phyloP scores from a whole-genome alignment of 92 coral and sea anemone species.

The Phymanthus crucifer region DNA sequence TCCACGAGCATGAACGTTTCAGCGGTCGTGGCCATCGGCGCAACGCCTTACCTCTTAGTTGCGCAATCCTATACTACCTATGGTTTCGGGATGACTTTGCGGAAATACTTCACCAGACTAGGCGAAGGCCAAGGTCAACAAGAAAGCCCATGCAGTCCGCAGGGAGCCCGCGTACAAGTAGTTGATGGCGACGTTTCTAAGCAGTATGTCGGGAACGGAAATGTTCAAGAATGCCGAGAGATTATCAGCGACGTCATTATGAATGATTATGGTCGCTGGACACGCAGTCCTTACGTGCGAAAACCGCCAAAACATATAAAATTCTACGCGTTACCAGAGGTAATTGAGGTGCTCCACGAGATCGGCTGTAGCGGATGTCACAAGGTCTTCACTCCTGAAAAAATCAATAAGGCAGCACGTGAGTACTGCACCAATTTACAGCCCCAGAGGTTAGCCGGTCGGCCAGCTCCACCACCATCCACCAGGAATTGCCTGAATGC shows the following conservation, averaged over 20 bases:
- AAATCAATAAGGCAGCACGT: conserved; percentile 23
- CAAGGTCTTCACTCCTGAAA: conserved; percentile 11
- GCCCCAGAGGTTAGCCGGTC: neutral
- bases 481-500: conserved; percentile 21
- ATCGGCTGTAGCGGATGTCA: conserved; percentile 11
- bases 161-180: conserved; percentile 1
- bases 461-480: neutral
- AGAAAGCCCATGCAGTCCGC: conserved; percentile 22
- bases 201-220: conserved; percentile 6
- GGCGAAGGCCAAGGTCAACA: neutral
- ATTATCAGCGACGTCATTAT: neutral
- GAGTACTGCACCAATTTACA: neutral
- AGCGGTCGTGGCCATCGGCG: neutral
- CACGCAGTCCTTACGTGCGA: conserved; percentile 19
- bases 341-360: neutral
- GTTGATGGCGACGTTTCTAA: neutral
- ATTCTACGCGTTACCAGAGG: conserved; percentile 20
- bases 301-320: neutral
- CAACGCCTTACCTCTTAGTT: conserved; percentile 2
- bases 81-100: neutral
- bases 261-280: neutral
- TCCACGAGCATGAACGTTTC: conserved; percentile 2
- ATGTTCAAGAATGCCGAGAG: conserved; percentile 17
- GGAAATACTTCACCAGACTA: conserved; percentile 6
- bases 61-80: neutral